Percentiles rank a stretch among this genome's conserved stretches.
These are phyloP conservation scores for Gryllus longicercus DNA, from an alignment of 2,888 invertebrate species.

Conservation along the genomic window DNA sequence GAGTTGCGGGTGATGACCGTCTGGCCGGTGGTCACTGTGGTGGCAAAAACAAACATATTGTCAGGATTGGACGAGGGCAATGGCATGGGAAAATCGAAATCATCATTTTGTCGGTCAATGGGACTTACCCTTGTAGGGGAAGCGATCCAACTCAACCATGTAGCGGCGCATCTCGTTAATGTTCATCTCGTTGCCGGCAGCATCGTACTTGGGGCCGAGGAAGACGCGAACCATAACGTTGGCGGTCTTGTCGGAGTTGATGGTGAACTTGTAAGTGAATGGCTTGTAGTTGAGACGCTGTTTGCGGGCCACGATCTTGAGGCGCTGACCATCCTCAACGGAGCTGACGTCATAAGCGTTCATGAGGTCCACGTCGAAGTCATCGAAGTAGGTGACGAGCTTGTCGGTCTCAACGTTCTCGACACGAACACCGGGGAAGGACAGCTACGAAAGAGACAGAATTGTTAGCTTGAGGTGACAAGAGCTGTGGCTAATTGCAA, in stretches of 20 bases:
- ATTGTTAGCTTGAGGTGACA: slow-evolving; percentile 22
- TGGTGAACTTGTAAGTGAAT: slow-evolving; percentile 56
- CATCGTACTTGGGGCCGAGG: slow-evolving; percentile 68
- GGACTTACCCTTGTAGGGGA: slow-evolving; percentile 50
- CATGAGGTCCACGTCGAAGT: slow-evolving; percentile 60
- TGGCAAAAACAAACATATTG: background rate
- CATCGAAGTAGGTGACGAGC: slow-evolving; percentile 59
- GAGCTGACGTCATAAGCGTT: slow-evolving; percentile 52
- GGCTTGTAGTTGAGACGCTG: slow-evolving; percentile 63
- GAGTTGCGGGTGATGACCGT: slow-evolving; percentile 68
- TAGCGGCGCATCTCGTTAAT: slow-evolving; percentile 58
- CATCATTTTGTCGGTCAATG: background rate
- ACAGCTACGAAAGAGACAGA: slow-evolving; percentile 44
- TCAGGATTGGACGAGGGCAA: background rate
- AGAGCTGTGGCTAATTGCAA: background rate
- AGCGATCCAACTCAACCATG: slow-evolving; percentile 63
- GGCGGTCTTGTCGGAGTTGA: slow-evolving; percentile 56
- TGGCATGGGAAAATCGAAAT: background rate
- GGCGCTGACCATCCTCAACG: slow-evolving; percentile 46
- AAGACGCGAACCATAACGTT: slow-evolving; percentile 63
- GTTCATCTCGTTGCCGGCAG: slow-evolving; percentile 52
- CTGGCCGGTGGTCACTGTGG: slow-evolving; percentile 56
- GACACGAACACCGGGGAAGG: slow-evolving; percentile 61
- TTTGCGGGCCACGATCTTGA: slow-evolving; percentile 53
- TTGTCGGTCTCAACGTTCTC: slow-evolving; percentile 57